phyloP scores from a whole-genome alignment of 2,113 vertebrate genomes.

The Cariama cristata region DNA sequence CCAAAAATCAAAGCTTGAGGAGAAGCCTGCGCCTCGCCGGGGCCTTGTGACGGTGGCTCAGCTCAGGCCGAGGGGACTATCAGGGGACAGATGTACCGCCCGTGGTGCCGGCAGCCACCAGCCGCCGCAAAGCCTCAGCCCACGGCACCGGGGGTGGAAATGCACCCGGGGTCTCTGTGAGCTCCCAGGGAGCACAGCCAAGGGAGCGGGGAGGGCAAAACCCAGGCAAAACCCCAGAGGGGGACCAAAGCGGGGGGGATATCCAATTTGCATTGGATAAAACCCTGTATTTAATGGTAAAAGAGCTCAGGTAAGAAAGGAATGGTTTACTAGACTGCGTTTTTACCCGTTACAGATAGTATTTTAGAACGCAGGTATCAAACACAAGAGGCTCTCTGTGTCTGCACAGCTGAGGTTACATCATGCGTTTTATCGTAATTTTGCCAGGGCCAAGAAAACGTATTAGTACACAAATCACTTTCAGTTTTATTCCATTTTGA shows the following conservation, averaged over 20 bases:
- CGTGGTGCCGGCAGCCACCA: background rate
- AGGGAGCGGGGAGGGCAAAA: background rate
- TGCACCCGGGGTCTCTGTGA: rapidly evolving
- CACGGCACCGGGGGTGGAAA: background rate
- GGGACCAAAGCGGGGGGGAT: background rate
- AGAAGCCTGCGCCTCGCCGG: background rate
- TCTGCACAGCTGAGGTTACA: background rate
- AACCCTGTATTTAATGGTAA: background rate
- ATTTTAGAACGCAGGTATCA: background rate
- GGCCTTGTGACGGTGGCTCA: background rate
- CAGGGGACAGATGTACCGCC: background rate
- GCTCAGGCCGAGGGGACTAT: background rate
- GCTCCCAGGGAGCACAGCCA: background rate
- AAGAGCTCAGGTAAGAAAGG: background rate
- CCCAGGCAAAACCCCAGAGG: background rate
- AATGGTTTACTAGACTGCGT: background rate
- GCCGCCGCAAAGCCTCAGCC: background rate
- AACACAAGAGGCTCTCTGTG: background rate
- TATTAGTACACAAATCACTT: slow-evolving; percentile 28
- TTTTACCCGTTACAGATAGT: background rate
- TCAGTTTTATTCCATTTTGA: slow-evolving; percentile 26
- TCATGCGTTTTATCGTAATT: background rate
- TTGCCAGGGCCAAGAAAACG: background rate
- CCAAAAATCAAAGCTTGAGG: background rate
- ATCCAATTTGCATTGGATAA: background rate